phyloP scores from a whole-genome alignment of 2,797 vertebrate species.

The Phrynocephalus guinanensis region DNA sequence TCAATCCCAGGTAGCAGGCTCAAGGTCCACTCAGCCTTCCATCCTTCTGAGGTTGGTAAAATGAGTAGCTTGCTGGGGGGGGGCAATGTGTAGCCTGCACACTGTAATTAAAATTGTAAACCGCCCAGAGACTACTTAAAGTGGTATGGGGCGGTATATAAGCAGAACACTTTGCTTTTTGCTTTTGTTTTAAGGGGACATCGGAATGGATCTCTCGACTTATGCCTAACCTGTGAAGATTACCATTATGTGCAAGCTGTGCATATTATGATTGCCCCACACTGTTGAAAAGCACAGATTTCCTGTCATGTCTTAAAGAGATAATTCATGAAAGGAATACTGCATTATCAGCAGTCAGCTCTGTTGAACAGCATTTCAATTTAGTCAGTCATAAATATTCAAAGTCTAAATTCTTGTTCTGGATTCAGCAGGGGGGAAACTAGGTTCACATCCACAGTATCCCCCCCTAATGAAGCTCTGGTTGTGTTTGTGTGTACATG shows the following conservation, averaged over 20 bases:
- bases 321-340: neutral
- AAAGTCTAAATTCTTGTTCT: neutral
- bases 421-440: neutral
- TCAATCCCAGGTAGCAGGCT: too few species aligned
- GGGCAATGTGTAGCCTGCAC: too few species aligned
- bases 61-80: too few species aligned
- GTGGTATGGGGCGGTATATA: too few species aligned
- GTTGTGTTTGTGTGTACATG: too few species aligned
- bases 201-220: conserved; percentile 46
- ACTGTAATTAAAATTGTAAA: too few species aligned
- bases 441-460: neutral
- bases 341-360: neutral
- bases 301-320: neutral
- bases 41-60: too few species aligned
- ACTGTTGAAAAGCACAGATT: neutral
- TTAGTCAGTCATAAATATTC: neutral
- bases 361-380: neutral
- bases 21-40: too few species aligned
- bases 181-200: neutral
- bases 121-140: too few species aligned
- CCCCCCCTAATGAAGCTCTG: neutral
- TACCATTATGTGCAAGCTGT: neutral
- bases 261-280: neutral
- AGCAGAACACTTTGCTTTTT: too few species aligned
- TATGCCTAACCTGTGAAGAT: conserved; percentile 3